phyloP scores from a whole-genome alignment of 2,113 vertebrate species.

The Saiga tatarica region DNA sequence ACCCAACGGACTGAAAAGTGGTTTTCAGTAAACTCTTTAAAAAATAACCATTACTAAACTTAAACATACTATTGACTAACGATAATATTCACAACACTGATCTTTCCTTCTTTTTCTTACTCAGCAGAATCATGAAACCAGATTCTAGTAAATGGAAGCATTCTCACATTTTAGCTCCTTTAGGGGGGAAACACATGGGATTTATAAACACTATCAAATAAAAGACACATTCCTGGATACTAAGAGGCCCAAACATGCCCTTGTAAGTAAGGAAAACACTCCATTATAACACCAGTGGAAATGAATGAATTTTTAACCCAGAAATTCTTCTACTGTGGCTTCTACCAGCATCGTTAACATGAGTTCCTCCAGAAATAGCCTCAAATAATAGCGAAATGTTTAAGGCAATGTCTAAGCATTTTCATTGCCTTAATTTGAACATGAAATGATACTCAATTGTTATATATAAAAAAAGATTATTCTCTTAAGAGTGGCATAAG shows the following conservation, averaged over 20 bases:
- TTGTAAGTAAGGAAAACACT: background rate
- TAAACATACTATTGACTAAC: background rate
- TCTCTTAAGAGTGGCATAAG: background rate
- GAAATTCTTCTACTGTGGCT: background rate
- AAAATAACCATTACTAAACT: background rate
- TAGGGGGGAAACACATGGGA: background rate
- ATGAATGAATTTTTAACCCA: background rate
- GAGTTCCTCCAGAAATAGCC: background rate
- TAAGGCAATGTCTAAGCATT: background rate
- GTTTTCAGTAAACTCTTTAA: slow-evolving; percentile 8
- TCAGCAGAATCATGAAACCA: slow-evolving; percentile 19
- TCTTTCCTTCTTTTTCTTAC: background rate
- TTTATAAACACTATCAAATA: slow-evolving; percentile 46
- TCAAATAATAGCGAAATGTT: background rate
- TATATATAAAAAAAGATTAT: background rate
- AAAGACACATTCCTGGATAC: slow-evolving; percentile 34
- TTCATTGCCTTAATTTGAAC: background rate
- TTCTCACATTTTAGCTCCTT: slow-evolving; percentile 14
- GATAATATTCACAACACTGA: background rate
- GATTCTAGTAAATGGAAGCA: slow-evolving; percentile 18
- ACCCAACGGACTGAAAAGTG: background rate
- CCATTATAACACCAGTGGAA: background rate
- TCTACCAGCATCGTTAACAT: background rate
- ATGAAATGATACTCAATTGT: background rate
- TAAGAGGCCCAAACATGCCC: background rate